These are phyloP conservation scores for Hylia prasina DNA, from an alignment of 2,113 vertebrate genomes.

Conservation along the genomic window DNA sequence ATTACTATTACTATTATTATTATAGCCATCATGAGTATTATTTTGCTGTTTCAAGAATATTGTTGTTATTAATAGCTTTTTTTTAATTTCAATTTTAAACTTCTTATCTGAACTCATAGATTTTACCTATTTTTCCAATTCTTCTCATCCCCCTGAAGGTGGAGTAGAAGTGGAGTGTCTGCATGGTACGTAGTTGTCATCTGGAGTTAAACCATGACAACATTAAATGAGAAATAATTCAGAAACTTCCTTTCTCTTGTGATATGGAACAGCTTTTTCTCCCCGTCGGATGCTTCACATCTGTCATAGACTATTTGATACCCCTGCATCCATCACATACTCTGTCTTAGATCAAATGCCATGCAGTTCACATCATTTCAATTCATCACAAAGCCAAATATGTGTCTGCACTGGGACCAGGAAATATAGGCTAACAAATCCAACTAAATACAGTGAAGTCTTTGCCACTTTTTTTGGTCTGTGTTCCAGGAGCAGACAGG, in stretches of 20 bases:
- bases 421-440: neutral
- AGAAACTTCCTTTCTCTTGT: neutral
- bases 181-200: neutral
- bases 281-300: neutral
- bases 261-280: neutral
- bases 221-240: neutral
- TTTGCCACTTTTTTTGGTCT: neutral
- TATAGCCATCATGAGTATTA: neutral
- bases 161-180: neutral
- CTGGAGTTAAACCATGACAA: neutral
- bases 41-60: neutral
- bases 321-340: neutral
- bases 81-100: neutral
- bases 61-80: too few species aligned
- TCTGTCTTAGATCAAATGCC: neutral
- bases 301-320: neutral
- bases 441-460: neutral
- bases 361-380: neutral
- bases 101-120: neutral
- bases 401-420: neutral
- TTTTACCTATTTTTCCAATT: neutral
- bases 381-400: neutral
- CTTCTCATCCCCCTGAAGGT: neutral
- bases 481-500: neutral
- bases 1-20: neutral